phyloP scores from a whole-genome alignment of 92 coral and sea anemone genomes.

The Isaurus tuberculatus region DNA sequence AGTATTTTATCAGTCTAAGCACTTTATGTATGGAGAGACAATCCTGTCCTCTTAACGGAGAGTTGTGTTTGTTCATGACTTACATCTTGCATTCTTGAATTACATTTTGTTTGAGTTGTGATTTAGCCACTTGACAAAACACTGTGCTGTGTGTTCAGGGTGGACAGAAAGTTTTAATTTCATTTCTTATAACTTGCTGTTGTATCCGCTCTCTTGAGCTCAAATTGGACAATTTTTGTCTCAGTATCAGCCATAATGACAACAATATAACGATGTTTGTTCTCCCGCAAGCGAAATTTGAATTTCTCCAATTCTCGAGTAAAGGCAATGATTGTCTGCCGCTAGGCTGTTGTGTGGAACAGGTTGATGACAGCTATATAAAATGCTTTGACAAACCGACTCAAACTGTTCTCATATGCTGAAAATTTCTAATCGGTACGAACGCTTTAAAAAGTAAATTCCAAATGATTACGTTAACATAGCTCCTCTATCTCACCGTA shows the following conservation, averaged over 20 bases:
- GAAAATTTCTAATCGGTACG: neutral
- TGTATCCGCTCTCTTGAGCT: constrained; percentile 1
- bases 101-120: constrained; percentile 20
- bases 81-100: constrained; percentile 7
- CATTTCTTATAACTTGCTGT: neutral
- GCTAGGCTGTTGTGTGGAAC: neutral
- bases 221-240: neutral
- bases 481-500: neutral
- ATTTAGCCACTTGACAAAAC: neutral
- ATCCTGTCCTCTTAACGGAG: neutral
- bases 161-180: constrained; percentile 8
- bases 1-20: constrained; percentile 17
- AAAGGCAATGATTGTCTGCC: neutral
- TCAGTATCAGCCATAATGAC: neutral
- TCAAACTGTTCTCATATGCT: neutral
- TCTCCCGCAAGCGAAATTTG: constrained; percentile 9
- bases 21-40: neutral
- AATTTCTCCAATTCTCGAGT: neutral
- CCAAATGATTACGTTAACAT: neutral
- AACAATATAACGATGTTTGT: neutral
- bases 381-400: neutral
- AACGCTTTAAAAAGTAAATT: neutral
- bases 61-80: neutral
- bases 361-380: neutral
- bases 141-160: neutral